phyloP scores from a whole-genome alignment of 2,797 vertebrate species.

The Karalla daura region DNA sequence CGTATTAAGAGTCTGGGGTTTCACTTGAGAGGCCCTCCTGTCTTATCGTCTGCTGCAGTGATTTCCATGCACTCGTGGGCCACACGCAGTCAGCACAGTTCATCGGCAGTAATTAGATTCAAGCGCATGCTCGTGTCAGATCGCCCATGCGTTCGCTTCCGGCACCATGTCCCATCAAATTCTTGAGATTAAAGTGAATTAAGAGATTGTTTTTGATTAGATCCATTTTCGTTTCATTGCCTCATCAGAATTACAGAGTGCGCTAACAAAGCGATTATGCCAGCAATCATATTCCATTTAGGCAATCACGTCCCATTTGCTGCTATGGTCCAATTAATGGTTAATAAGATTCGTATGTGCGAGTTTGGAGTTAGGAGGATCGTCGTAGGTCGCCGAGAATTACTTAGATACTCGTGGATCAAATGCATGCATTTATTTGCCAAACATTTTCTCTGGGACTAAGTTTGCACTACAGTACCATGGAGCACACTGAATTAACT shows the following conservation, averaged over 20 bases:
- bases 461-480: neutral
- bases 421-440: neutral
- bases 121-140: conserved; percentile 61
- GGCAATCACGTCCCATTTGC: conserved; percentile 59
- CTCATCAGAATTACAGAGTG: conserved; percentile 68
- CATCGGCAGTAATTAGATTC: conserved; percentile 71
- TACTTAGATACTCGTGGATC: neutral
- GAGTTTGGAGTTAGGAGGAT: conserved; percentile 4
- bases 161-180: conserved; percentile 69
- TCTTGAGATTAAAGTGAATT: conserved; percentile 71
- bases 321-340: conserved; percentile 59
- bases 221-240: conserved; percentile 69
- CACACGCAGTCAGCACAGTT: conserved; percentile 57
- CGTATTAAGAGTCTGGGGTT: neutral
- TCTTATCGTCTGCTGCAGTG: conserved; percentile 43
- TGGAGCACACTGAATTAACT: conserved; percentile 20
- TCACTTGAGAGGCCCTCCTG: conserved; percentile 2
- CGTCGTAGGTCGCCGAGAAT: neutral
- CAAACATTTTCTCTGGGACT: neutral
- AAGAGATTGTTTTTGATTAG: conserved; percentile 76
- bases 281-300: conserved; percentile 67
- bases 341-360: conserved; percentile 40
- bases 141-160: conserved; percentile 58
- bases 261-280: conserved; percentile 67
- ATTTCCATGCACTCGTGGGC: conserved; percentile 47